Conservation (phyloP, 2,113 vertebrate species). For the Oenanthe melanoleuca region DNA sequence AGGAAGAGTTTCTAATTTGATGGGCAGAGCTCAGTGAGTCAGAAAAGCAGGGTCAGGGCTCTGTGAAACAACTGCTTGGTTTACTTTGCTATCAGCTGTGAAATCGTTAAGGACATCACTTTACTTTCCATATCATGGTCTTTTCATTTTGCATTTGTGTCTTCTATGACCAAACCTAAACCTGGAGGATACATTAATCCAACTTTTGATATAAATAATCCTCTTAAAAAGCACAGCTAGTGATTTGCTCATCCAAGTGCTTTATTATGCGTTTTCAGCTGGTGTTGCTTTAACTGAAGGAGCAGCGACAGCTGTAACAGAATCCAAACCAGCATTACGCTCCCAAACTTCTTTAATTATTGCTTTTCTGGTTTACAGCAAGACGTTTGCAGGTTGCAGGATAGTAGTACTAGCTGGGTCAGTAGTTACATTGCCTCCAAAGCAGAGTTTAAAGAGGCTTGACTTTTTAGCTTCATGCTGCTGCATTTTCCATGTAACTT, state of each 20-base stretch:
- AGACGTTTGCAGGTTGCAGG: neutral
- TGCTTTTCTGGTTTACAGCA: neutral
- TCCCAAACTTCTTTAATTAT: constrained; percentile 53
- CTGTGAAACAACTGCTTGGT: constrained; percentile 13
- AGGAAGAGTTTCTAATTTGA: constrained; percentile 60
- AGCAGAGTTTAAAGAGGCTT: neutral
- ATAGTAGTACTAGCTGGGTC: neutral
- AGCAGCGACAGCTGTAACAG: constrained; percentile 32
- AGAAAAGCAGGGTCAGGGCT: constrained; percentile 43
- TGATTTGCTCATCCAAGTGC: constrained; percentile 17
- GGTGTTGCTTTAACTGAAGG: constrained; percentile 41
- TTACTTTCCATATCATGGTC: neutral
- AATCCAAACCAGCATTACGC: neutral
- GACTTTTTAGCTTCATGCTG: neutral
- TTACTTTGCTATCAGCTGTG: constrained; percentile 42
- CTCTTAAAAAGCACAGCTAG: constrained; percentile 59
- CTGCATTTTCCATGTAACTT: constrained; percentile 20
- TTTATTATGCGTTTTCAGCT: constrained; percentile 53
- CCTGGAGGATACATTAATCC: constrained; percentile 16
- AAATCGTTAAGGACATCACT: neutral
- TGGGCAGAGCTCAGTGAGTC: constrained; percentile 51
- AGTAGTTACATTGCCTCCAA: neutral
- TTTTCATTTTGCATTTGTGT: neutral
- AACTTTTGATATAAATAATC: constrained; percentile 62
- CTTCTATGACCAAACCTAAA: neutral